phyloP scores from a whole-genome alignment of 1,140 invertebrate genomes.

The Himalopsyche phryganea region DNA sequence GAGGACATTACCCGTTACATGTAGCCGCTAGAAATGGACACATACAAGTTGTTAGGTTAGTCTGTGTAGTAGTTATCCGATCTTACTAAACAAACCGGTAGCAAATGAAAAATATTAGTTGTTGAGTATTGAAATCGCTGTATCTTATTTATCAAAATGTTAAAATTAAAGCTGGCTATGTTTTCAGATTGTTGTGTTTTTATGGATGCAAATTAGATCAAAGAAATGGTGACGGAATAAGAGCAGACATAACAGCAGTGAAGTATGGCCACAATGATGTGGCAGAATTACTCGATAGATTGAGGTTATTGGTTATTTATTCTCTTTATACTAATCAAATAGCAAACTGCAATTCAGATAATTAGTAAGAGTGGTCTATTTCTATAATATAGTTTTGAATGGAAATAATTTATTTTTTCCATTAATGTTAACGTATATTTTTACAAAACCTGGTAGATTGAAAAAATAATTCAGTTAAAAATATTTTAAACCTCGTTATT shows the following conservation, averaged over 20 bases:
- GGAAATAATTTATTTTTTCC: too few species aligned
- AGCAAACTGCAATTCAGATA: neutral
- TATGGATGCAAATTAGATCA: slow-evolving; percentile 68
- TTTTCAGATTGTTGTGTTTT: slow-evolving; percentile 65
- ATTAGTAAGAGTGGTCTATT: neutral
- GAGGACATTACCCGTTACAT: slow-evolving; percentile 70
- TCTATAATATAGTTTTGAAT: neutral
- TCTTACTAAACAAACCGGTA: neutral
- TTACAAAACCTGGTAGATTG: neutral
- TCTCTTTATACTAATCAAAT: neutral
- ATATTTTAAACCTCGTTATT: too few species aligned
- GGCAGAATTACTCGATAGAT: slow-evolving; percentile 66
- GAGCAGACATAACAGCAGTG: slow-evolving; percentile 77
- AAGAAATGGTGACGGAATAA: slow-evolving; percentile 69
- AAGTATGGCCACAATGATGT: slow-evolving; percentile 76
- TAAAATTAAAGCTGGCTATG: neutral
- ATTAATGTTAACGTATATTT: neutral
- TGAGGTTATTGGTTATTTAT: slow-evolving; percentile 57
- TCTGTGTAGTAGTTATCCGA: neutral
- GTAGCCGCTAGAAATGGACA: slow-evolving; percentile 71
- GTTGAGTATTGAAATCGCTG: neutral
- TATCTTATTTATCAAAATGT: neutral
- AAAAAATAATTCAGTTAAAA: too few species aligned
- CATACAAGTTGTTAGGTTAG: slow-evolving; percentile 66
- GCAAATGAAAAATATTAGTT: neutral